Conservation (phyloP, 1,140 invertebrate genomes). For the Thalassaphorura encarpata region DNA sequence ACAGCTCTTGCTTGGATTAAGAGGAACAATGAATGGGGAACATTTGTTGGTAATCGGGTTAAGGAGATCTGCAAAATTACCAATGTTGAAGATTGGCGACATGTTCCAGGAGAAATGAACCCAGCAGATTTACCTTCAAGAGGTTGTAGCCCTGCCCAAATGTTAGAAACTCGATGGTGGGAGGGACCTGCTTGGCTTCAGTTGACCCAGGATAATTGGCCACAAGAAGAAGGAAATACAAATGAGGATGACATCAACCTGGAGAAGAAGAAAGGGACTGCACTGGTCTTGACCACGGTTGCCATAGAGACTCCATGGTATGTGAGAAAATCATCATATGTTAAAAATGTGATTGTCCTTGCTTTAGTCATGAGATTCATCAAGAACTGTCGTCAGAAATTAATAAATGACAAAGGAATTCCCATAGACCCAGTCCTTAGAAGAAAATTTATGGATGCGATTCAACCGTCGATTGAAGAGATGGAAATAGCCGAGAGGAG, state of each 20-base stretch:
- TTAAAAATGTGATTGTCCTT: background rate
- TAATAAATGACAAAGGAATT: background rate
- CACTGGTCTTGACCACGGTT: background rate
- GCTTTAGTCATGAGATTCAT: background rate
- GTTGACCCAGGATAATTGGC: background rate
- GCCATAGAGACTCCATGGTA: background rate
- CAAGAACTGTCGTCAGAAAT: background rate
- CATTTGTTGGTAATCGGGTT: constrained; percentile 28
- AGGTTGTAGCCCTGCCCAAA: background rate
- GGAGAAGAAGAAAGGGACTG: background rate
- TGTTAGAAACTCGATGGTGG: constrained; percentile 7
- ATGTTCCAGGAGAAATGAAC: background rate
- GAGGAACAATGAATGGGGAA: constrained; percentile 20
- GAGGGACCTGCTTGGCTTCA: constrained; percentile 7
- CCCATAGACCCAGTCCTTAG: too few relatives aligned
- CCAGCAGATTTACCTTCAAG: background rate
- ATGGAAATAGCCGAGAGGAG: background rate
- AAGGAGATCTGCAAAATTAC: constrained; percentile 21
- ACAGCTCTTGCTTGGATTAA: constrained; percentile 34
- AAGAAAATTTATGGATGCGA: too few relatives aligned
- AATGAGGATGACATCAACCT: background rate
- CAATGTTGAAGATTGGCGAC: background rate
- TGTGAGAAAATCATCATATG: background rate
- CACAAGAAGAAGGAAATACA: background rate
- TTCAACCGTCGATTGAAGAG: background rate